A percentile compares a stretch with the other conserved stretches of the same genome.
Evolutionary conservation across 2,888 invertebrate genomes (phyloP).

Genomic region (Aphidoletes aphidimyza): DNA sequence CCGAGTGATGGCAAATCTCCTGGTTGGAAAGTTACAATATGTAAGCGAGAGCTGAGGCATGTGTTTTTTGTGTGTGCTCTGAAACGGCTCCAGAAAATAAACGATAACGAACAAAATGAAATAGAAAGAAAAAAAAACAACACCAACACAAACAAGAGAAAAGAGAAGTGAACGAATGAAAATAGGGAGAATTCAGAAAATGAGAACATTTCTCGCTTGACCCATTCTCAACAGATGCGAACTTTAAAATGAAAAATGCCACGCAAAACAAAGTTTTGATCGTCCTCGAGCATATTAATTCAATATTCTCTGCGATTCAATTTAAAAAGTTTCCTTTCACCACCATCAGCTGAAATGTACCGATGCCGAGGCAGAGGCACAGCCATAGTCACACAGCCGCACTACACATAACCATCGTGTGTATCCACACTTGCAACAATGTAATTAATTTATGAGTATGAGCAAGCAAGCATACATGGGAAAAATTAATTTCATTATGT

Average conservation of each 20-base stretch:
- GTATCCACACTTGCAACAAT: conserved; percentile 13
- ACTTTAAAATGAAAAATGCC: neutral
- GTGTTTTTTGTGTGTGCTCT: neutral
- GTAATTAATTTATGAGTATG: conserved; percentile 51
- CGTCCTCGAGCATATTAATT: conserved; percentile 43
- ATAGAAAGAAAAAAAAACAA: too few species aligned
- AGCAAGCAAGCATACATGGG: conserved; percentile 27
- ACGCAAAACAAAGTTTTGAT: conserved; percentile 36
- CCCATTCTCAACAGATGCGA: neutral
- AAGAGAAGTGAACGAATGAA: too few species aligned
- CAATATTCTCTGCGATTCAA: conserved; percentile 20
- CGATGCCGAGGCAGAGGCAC: neutral
- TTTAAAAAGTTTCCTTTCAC: neutral
- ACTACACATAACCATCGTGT: neutral
- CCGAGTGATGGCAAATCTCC: neutral
- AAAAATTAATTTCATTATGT: conserved; percentile 43
- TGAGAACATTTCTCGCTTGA: too few species aligned
- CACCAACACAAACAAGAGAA: too few species aligned
- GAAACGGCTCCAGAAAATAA: neutral
- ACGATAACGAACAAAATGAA: neutral
- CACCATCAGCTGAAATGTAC: neutral
- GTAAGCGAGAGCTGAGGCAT: neutral
- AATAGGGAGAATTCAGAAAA: too few species aligned
- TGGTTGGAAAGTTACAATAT: conserved; percentile 13
- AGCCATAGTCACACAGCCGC: neutral